These are phyloP conservation scores for Catharus minimus DNA, from an alignment of 2,113 vertebrate genomes.

Conservation along the genomic window DNA sequence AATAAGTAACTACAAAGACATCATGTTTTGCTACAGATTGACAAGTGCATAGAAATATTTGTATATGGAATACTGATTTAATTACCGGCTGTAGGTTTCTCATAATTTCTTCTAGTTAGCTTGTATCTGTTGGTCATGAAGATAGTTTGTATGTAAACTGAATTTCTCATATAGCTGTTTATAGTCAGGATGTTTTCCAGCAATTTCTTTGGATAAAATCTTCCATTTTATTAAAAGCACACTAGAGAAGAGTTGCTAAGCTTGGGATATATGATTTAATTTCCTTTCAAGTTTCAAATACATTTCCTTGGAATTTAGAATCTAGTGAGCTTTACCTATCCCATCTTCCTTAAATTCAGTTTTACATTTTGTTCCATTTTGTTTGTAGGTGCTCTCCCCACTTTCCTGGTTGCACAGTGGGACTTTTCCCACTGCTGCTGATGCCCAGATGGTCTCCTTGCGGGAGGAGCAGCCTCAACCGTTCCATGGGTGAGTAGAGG, in stretches of 20 bases:
- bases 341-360: constrained; percentile 8
- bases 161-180: neutral
- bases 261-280: neutral
- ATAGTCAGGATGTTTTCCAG: neutral
- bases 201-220: neutral
- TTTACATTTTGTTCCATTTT: constrained; percentile 33
- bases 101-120: neutral
- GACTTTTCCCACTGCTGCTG: constrained; percentile 56
- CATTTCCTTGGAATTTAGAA: neutral
- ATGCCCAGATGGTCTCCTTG: constrained; percentile 23
- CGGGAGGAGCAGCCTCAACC: constrained; percentile 45
- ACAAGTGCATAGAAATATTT: neutral
- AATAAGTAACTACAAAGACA: neutral
- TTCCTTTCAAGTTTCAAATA: neutral
- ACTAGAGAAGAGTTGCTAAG: neutral
- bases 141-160: neutral
- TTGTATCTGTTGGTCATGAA: neutral
- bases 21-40: neutral
- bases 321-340: neutral
- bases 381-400: constrained; percentile 49
- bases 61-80: neutral
- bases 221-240: neutral
- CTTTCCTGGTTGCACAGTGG: constrained; percentile 50
- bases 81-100: neutral
- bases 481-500: constrained; percentile 61